A percentile compares a stretch with the other conserved stretches of the same genome.
Evolutionary conservation across 2,888 invertebrate species (phyloP).

Genomic region (Andrena dorsata): DNA sequence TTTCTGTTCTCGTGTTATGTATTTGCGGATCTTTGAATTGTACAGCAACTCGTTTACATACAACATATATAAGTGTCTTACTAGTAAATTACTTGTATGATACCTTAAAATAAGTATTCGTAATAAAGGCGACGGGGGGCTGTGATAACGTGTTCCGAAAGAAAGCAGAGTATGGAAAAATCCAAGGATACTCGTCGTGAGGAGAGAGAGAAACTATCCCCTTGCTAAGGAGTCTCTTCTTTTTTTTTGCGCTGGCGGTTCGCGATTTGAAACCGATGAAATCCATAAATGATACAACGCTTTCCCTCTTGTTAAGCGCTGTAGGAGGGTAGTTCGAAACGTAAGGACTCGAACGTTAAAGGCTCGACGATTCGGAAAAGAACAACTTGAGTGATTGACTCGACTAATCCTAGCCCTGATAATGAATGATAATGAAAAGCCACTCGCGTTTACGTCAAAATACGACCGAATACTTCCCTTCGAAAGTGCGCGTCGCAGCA

Average conservation of each 20-base stretch:
- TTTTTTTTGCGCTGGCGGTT: constrained; percentile 16
- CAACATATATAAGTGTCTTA: constrained; percentile 74
- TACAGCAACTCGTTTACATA: constrained; percentile 77
- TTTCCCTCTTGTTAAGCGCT: constrained; percentile 1
- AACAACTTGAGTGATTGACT: constrained; percentile 5
- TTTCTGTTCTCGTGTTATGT: constrained; percentile 62
- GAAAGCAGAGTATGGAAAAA: constrained; percentile 40
- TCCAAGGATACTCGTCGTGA: constrained; percentile 27
- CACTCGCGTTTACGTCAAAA: constrained; percentile 55
- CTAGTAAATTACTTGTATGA: constrained; percentile 66
- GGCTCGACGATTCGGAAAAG: constrained; percentile 2
- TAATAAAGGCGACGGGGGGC: constrained; percentile 52
- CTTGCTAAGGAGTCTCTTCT: constrained; percentile 40
- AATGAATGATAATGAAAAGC: constrained; percentile 70
- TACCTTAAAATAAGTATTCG: constrained; percentile 61
- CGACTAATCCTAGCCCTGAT: constrained; percentile 27
- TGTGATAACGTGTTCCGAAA: constrained; percentile 47
- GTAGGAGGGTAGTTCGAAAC: constrained; percentile 12
- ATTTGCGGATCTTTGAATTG: constrained; percentile 71
- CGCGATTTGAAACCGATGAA: constrained; percentile 35
- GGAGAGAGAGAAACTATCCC: constrained; percentile 28
- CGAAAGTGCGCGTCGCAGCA: constrained; percentile 15
- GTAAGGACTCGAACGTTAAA: neutral
- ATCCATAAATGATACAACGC: constrained; percentile 11
- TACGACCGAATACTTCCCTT: constrained; percentile 48